Conservation (phyloP, 1,140 invertebrate species). For the Drosophila arawakana region DNA sequence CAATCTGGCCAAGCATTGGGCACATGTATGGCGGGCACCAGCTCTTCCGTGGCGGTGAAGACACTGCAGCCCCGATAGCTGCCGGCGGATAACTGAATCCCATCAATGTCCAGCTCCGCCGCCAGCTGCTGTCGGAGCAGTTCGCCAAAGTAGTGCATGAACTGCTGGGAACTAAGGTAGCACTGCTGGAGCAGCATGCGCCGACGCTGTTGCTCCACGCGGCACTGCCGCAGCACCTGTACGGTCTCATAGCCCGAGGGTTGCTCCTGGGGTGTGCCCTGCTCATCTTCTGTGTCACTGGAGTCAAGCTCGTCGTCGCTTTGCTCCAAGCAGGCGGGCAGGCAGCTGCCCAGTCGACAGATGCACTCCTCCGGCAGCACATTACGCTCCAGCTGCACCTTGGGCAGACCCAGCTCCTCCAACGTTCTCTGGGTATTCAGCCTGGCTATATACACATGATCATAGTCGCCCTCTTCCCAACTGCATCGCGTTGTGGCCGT, state of each 20-base stretch:
- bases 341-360: slow-evolving; percentile 55
- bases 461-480: slow-evolving; percentile 61
- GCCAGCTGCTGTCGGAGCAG: slow-evolving; percentile 86
- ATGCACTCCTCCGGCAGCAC: slow-evolving; percentile 69
- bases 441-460: slow-evolving; percentile 71
- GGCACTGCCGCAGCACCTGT: slow-evolving; percentile 72
- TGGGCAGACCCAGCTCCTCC: slow-evolving; percentile 52
- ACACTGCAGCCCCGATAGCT: slow-evolving; percentile 87
- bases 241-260: slow-evolving; percentile 64
- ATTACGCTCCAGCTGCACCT: slow-evolving; percentile 48
- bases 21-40: slow-evolving; percentile 87
- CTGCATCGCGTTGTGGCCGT: slow-evolving; percentile 39
- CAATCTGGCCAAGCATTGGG: slow-evolving; percentile 87
- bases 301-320: slow-evolving; percentile 77
- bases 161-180: slow-evolving; percentile 87
- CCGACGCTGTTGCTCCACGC: slow-evolving; percentile 84
- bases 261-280: slow-evolving; percentile 78
- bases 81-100: slow-evolving; percentile 84
- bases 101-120: slow-evolving; percentile 85
- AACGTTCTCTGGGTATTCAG: slow-evolving; percentile 70
- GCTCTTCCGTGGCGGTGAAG: slow-evolving; percentile 87
- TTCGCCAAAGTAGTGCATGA: slow-evolving; percentile 88
- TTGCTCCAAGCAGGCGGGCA: slow-evolving; percentile 63
- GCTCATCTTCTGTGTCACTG: slow-evolving; percentile 79
- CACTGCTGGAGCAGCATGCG: slow-evolving; percentile 71